These are phyloP conservation scores for Willowsia nigromaculata DNA, from an alignment of 2,888 invertebrate species.

Conservation along the genomic window DNA sequence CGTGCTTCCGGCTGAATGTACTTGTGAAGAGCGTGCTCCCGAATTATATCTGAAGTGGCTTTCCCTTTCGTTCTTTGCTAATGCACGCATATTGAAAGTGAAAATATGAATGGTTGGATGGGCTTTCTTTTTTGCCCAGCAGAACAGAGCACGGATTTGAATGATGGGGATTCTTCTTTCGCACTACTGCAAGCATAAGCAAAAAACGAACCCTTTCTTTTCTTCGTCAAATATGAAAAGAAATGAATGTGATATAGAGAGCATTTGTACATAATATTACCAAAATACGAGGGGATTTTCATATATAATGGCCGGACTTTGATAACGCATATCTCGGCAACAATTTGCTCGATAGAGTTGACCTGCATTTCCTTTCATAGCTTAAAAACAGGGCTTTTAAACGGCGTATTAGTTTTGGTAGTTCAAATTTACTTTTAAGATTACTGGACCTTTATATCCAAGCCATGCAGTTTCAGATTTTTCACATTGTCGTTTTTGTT, in stretches of 20 bases:
- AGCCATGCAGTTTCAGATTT: too few relatives aligned
- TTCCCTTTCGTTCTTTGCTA: slow-evolving; percentile 22
- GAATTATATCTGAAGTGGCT: slow-evolving; percentile 61
- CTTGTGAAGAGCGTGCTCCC: slow-evolving; percentile 45
- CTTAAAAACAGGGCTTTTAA: neutral
- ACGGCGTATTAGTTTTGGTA: neutral
- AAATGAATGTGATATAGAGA: too few relatives aligned
- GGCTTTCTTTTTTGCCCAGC: slow-evolving; percentile 11
- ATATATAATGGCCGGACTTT: too few relatives aligned
- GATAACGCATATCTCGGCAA: too few relatives aligned
- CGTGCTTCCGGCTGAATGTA: slow-evolving; percentile 50
- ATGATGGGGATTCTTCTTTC: slow-evolving; percentile 14
- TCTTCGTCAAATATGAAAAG: neutral
- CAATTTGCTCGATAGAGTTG: too few relatives aligned
- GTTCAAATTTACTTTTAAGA: too few relatives aligned
- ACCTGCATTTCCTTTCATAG: too few relatives aligned
- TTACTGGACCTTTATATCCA: too few relatives aligned
- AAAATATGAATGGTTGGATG: slow-evolving; percentile 41
- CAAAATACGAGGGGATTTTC: too few relatives aligned
- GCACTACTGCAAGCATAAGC: neutral
- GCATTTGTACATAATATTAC: too few relatives aligned
- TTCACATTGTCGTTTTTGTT: too few relatives aligned
- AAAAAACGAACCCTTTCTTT: neutral
- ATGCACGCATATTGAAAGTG: slow-evolving; percentile 14
- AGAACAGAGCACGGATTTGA: slow-evolving; percentile 8